Evolutionary conservation across 2,888 invertebrate genomes (phyloP), one percentile per base, ranked within the genome.

Genomic region (Mayetiola destructor): DNA sequence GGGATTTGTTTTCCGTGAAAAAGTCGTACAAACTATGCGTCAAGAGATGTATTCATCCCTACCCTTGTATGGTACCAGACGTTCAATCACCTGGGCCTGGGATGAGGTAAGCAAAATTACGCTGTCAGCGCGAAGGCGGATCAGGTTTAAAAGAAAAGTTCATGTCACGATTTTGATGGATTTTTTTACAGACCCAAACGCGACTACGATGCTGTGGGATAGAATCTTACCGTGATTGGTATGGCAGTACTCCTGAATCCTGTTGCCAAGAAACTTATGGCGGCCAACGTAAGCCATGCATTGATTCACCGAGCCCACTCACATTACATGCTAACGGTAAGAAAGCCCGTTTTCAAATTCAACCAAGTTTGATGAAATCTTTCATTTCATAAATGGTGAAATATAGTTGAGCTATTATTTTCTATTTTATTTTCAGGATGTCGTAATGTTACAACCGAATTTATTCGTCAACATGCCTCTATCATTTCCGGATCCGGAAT

Each of bases 141-240:
- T n/a, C n/a, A n/a, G n/a, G n/a, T n/a, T n/a, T n/a, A n/a, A n/a
- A n/a, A 80, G 87, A 59, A n/a, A n/a, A n/a, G n/a, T n/a, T n/a
- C n/a, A n/a, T n/a, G n/a, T n/a, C n/a, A 85, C 85, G 1, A 77
- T 80, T 58, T 84, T 92, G 1, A 93, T 93, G 93, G 90, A 93
- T 68, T 80, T 83, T n/a, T n/a, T n/a, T n/a, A n/a, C n/a, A n/a
- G 61, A 88, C 91, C 1, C 94, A 95, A 70, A 80, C 80, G 30
- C 77, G 85, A 73, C 74, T 91, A 55, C 80, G 85, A 66, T 93
- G 93, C 70, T 93, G 93, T 66, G 90, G 91, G 14, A 85, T 89
- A 18, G 77, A 77, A 58, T 80, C 80, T 61, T 85, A 82, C 69
- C 77, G 77, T 61, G 87, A 89, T 68, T 91, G 91, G 89, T 69